phyloP scores from a whole-genome alignment of 2,888 invertebrate genomes.

The Oligia strigilis region DNA sequence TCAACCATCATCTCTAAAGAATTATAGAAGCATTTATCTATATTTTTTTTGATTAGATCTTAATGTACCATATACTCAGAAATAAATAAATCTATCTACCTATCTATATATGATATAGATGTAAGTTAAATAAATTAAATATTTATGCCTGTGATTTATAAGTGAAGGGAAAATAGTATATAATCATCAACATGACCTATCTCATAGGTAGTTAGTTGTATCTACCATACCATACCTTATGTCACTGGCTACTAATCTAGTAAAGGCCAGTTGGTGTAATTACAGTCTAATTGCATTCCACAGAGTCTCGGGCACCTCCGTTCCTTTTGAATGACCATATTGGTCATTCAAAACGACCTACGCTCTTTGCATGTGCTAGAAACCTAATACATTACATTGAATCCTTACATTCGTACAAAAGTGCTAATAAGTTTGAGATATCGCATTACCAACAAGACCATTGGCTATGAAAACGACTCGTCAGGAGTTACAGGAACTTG shows the following conservation, averaged over 20 bases:
- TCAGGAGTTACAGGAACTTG: neutral
- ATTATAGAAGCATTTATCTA: neutral
- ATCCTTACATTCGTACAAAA: neutral
- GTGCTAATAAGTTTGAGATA: neutral
- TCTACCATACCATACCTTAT: slow-evolving; percentile 6
- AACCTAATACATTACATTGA: neutral
- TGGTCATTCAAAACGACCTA: slow-evolving; percentile 3
- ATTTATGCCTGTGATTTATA: neutral
- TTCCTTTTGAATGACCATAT: neutral
- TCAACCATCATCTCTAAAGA: neutral
- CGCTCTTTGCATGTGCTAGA: neutral
- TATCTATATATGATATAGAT: too few species aligned
- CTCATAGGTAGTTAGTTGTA: neutral
- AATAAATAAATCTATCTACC: too few species aligned
- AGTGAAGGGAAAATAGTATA: neutral
- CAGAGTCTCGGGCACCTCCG: slow-evolving; percentile 27
- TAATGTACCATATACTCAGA: too few species aligned
- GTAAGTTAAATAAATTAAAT: too few species aligned
- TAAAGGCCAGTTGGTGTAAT: slow-evolving; percentile 48
- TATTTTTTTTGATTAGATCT: too few species aligned
- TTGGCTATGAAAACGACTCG: neutral
- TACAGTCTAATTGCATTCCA: slow-evolving; percentile 43
- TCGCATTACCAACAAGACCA: neutral
- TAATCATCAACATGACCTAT: neutral
- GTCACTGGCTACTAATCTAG: slow-evolving; percentile 32